Evolutionary conservation across 2,113 vertebrate genomes (phyloP).

Genomic region (Laticauda laticaudata): DNA sequence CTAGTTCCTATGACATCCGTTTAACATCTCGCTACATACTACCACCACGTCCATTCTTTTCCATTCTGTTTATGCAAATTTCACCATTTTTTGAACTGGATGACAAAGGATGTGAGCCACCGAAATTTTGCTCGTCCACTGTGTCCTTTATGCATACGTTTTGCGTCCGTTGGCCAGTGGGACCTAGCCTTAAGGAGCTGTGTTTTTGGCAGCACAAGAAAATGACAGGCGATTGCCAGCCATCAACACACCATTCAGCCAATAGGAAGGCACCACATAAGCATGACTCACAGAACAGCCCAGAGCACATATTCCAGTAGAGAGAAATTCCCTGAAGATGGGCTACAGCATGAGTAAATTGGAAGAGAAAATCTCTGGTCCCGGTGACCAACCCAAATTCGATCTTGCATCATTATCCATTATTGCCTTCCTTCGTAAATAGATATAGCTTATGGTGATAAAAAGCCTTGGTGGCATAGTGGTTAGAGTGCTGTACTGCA

Average conservation of each 20-base stretch:
- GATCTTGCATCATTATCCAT: neutral
- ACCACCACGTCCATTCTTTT: no score
- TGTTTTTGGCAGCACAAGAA: neutral
- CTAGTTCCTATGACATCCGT: no score
- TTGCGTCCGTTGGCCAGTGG: no score
- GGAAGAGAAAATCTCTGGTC: neutral
- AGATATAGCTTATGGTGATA: neutral
- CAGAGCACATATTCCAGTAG: neutral
- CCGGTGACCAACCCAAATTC: neutral
- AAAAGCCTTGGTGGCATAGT: no score
- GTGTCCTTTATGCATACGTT: no score
- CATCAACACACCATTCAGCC: neutral
- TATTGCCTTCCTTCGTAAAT: slow-evolving; percentile 28
- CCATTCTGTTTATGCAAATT: no score
- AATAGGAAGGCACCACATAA: neutral
- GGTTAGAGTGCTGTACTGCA: no score
- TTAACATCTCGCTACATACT: no score
- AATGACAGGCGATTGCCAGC: neutral
- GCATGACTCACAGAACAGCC: neutral
- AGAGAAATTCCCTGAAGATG: neutral
- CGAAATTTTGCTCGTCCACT: no score
- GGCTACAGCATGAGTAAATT: neutral
- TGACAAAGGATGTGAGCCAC: no score
- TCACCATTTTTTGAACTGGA: no score
- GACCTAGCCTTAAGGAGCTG: neutral